Evolutionary conservation across 1,140 invertebrate species (phyloP), one percentile per base, ranked within the genome.

Genomic region (Idris sp.): DNA sequence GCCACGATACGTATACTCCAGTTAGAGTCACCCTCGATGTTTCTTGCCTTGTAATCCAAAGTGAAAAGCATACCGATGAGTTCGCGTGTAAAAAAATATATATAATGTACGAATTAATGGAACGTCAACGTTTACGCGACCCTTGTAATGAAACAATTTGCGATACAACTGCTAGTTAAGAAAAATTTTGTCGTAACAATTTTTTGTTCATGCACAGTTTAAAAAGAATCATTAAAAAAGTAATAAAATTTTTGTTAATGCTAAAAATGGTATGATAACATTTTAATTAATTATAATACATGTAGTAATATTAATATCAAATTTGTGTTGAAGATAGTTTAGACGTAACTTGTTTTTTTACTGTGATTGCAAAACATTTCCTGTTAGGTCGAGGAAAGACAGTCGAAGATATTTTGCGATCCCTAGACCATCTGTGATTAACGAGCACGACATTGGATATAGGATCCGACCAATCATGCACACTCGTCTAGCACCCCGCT

Each of bases 341-440:
- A 13, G 9, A 33, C 31, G 6, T 9, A 9, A 16, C 1, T 15
- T 58, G 44, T 58, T 44, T 61, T n/a, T 25, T 49, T 18, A 49
- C 28, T 31, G 41, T 54, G 33, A 10, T 35, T 4, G 43, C 49
- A 49, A 56, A 58, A 68, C 44, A 43, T 58, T 51, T 49, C 25
- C 51, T 15, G 1, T 4, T 11, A 25, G 25, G 13, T 59, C 19
- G 46, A 28, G 38, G 11, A 41, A 51, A 69, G 51, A 59, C 53
- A 65, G 49, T 56, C 46, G 58, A 72, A 73, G 51, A 40, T 38
- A 67, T 73, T 69, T 76, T 56, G 71, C 48, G 33, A 78, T 59
- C 73, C 78, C 74, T 65, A 74, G 75, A 76, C 69, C 83, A 83
- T 84, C 82, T 84, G 83, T 86, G 84, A 86, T 85, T 84, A 86